phyloP scores from a whole-genome alignment of 30 jellyfish, hydroid and myxozoan genomes.

The Chrysaora quinquecirrha region DNA sequence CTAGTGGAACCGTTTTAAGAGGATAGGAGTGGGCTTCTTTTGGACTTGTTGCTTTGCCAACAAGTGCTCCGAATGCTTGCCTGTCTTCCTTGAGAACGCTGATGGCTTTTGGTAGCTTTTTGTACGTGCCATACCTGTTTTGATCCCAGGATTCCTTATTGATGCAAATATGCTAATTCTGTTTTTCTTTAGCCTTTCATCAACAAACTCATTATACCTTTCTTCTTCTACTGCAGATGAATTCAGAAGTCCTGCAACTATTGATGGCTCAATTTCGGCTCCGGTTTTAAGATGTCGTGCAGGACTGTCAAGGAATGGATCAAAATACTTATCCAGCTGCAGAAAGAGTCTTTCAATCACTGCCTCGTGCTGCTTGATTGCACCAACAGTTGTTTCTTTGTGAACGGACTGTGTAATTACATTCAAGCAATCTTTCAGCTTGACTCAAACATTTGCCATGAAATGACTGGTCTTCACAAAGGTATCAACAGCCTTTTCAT shows the following conservation, averaged over 20 bases:
- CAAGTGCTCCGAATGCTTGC: slow-evolving; percentile 59
- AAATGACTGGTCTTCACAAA: slow-evolving; percentile 48
- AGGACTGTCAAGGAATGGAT: slow-evolving; percentile 20
- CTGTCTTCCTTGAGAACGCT: slow-evolving; percentile 38
- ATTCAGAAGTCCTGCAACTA: slow-evolving; percentile 16
- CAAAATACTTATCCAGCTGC: slow-evolving; percentile 21
- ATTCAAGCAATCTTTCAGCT: slow-evolving; percentile 6
- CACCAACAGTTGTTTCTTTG: slow-evolving; percentile 44
- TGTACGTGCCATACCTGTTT: slow-evolving; percentile 16
- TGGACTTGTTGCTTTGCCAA: slow-evolving; percentile 46
- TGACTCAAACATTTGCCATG: neutral
- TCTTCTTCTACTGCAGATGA: slow-evolving; percentile 32
- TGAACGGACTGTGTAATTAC: slow-evolving; percentile 27
- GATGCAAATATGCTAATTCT: slow-evolving; percentile 8
- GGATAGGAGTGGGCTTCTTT: slow-evolving; percentile 36
- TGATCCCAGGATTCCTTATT: neutral
- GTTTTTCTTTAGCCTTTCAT: slow-evolving; percentile 32
- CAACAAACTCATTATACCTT: slow-evolving; percentile 20
- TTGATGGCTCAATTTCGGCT: slow-evolving; percentile 24
- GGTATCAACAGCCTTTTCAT: slow-evolving; percentile 23
- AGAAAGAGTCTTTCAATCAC: slow-evolving; percentile 10
- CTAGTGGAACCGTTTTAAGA: slow-evolving; percentile 52
- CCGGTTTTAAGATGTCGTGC: slow-evolving; percentile 29
- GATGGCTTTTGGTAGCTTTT: slow-evolving; percentile 14
- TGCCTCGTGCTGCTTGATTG: slow-evolving; percentile 7